These are phyloP conservation scores for Trinorchestia longiramus DNA, from an alignment of 1,140 invertebrate genomes.

Conservation along the genomic window DNA sequence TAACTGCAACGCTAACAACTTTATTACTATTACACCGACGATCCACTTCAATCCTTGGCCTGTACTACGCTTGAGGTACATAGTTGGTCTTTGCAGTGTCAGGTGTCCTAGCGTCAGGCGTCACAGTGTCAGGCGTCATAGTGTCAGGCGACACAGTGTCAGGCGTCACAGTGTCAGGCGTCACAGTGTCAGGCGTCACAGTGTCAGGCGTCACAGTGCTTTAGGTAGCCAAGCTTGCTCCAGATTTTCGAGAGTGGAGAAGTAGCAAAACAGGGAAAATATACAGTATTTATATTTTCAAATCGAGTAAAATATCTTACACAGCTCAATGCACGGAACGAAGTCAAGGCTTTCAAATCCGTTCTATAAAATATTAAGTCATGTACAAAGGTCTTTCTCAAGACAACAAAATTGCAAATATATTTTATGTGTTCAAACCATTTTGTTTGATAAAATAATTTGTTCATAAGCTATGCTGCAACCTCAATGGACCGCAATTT, in stretches of 20 bases:
- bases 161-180: too few species aligned
- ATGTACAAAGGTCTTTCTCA: not conserved
- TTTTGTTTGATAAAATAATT: not conserved
- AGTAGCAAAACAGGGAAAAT: not conserved
- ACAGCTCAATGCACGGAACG: not conserved
- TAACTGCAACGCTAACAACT: too few species aligned
- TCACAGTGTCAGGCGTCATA: too few species aligned
- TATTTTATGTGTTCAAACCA: not conserved
- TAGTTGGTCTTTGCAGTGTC: too few species aligned
- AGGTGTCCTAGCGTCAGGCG: too few species aligned
- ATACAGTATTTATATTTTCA: not conserved
- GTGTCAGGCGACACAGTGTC: not conserved
- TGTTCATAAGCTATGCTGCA: not conserved
- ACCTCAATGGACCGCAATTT: not conserved
- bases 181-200: not conserved
- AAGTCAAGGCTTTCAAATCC: not conserved
- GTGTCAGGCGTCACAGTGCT: not conserved
- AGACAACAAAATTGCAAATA: not conserved
- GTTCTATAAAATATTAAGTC: not conserved
- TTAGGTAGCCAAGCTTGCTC: not conserved
- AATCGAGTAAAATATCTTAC: not conserved
- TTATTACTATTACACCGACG: too few species aligned
- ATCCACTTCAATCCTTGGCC: too few species aligned
- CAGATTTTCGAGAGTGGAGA: not conserved
- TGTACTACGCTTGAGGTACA: too few species aligned